Evolutionary conservation across 2,888 invertebrate genomes (phyloP), one percentile per base, ranked within the genome.

Genomic region (Epinotia nisella): DNA sequence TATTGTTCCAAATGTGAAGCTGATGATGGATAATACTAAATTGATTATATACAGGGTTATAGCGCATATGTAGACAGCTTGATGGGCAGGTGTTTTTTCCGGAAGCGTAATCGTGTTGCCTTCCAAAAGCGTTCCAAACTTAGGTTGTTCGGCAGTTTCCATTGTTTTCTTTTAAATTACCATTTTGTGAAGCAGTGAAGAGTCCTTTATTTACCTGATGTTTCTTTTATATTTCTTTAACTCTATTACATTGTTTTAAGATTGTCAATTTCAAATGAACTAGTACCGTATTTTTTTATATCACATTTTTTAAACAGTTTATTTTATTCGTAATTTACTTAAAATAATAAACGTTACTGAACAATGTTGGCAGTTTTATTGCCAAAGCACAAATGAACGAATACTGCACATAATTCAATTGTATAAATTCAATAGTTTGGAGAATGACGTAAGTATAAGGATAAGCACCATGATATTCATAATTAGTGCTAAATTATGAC

Each of bases 11-110:
- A 62, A 62, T 9, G 9, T 62, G 10, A 62, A 9, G n/a, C 49
- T 51, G 11, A 51, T 61, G 9, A 24, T 62, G 5, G 49, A 62
- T 9, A 49, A n/a, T 7, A 49, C 3, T 49, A 62, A 4, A 19
- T 15, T 62, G 62, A 49, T n/a, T 1, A 21, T 24, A 49, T 29
- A 45, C 3, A 24, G 24, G 62, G n/a, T 62, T 15, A 62, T n/a
- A 21, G 11, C 10, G 49, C 62, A 62, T 4, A 10, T 49, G 24
- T 62, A 62, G n/a, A n/a, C 62, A 3, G 49, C 62, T 62, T 62
- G 45, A 10, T 62, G 62, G 15, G 49, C 62, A 0, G 24, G 49
- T 3, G 45, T 24, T 24, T 62, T 62, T n/a, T 49, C 24, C 9
- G 45, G 7, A 9, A 49, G 49, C 45, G 62, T 45, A 3, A 24